Percentiles rank a stretch among this genome's conserved stretches.
Conservation (phyloP, 1,140 invertebrate species). For the Papilio machaon region DNA sequence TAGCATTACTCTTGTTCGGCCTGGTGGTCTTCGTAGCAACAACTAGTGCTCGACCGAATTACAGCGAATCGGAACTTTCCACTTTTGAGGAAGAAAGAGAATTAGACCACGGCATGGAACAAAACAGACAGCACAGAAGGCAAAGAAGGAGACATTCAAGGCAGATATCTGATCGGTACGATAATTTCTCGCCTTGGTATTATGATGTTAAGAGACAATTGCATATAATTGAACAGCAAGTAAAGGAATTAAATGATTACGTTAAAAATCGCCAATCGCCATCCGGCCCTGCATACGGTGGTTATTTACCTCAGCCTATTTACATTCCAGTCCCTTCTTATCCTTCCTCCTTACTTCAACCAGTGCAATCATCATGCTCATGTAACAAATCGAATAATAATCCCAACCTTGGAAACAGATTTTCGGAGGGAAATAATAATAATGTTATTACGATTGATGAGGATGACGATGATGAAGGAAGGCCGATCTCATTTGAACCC, state of each 20-base stretch:
- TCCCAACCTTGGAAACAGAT: background rate
- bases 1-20: conserved; percentile 8
- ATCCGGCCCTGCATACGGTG: background rate
- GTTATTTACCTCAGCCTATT: background rate
- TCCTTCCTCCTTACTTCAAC: background rate
- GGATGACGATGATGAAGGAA: conserved; percentile 52
- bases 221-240: background rate
- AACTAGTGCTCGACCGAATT: conserved; percentile 11
- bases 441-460: conserved; percentile 33
- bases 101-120: conserved; percentile 22
- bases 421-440: background rate
- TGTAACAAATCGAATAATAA: background rate
- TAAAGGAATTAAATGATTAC: background rate
- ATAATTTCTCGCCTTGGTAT: conserved; percentile 52
- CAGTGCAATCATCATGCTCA: background rate
- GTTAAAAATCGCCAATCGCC: background rate
- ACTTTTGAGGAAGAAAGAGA: conserved; percentile 23
- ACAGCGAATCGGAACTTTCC: background rate
- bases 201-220: conserved; percentile 47
- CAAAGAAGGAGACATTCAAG: conserved; percentile 55
- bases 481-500: conserved; percentile 66
- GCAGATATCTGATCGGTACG: conserved; percentile 57
- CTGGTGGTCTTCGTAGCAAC: background rate
- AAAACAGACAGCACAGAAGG: conserved; percentile 43
- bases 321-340: background rate